Conservation (phyloP, 2,113 vertebrate genomes). For the Dromaius novaehollandiae region DNA sequence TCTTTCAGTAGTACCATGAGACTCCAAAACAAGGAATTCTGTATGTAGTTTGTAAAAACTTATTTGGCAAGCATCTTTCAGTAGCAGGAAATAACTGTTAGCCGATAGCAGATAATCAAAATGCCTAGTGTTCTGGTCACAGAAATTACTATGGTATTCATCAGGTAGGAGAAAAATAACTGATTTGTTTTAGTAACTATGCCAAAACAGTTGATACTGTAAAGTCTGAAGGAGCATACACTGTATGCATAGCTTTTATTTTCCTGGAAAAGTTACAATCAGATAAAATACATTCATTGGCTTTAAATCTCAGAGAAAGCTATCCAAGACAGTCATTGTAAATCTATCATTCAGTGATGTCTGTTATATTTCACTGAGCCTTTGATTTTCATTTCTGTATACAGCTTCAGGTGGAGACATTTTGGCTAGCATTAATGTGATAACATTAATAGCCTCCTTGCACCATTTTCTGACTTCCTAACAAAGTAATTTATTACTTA, state of each 20-base stretch:
- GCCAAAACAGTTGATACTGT: slow-evolving; percentile 49
- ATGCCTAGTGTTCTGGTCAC: slow-evolving; percentile 39
- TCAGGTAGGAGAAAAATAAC: slow-evolving; percentile 45
- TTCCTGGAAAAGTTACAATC: slow-evolving; percentile 71
- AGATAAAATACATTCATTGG: slow-evolving; percentile 67
- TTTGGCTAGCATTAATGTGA: slow-evolving; percentile 29
- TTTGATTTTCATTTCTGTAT: slow-evolving; percentile 66
- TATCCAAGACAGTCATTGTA: slow-evolving; percentile 53
- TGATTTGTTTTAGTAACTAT: slow-evolving; percentile 7
- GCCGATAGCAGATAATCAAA: slow-evolving; percentile 48
- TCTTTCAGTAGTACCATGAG: not conserved
- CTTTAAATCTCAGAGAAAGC: slow-evolving; percentile 41
- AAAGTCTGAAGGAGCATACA: slow-evolving; percentile 34
- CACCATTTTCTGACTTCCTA: slow-evolving; percentile 55
- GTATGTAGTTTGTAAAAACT: slow-evolving; percentile 22
- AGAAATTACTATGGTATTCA: slow-evolving; percentile 51
- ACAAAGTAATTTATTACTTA: slow-evolving; percentile 60
- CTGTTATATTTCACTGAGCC: slow-evolving; percentile 50
- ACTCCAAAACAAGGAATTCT: slow-evolving; percentile 7
- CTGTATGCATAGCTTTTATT: slow-evolving; percentile 45
- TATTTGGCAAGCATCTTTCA: slow-evolving; percentile 49
- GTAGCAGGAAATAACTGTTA: slow-evolving; percentile 58
- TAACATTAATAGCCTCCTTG: slow-evolving; percentile 53
- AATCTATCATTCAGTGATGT: slow-evolving; percentile 62
- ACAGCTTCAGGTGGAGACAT: slow-evolving; percentile 67